A percentile compares a stretch with the other conserved stretches of the same genome.
Conservation (phyloP, 2,113 vertebrate species). For the Blennius ocellaris region DNA sequence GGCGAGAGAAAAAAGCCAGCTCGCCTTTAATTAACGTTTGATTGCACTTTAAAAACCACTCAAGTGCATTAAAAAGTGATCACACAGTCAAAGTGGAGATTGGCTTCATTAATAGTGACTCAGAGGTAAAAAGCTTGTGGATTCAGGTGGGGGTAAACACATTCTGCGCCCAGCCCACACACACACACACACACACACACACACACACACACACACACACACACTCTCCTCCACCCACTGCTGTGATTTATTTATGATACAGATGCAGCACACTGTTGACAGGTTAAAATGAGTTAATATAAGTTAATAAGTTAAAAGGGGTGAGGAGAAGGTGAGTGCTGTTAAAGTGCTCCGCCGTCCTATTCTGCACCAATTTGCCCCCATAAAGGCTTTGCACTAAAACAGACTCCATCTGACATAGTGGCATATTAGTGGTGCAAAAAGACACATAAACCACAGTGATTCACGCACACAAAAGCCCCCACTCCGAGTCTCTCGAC, state of each 20-base stretch:
- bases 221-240: too few relatives aligned
- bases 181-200: background rate
- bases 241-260: constrained; percentile 69
- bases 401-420: constrained; percentile 74
- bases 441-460: constrained; percentile 82
- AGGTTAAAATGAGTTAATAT: constrained; percentile 79
- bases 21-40: constrained; percentile 78
- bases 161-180: constrained; percentile 26
- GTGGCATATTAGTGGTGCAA: constrained; percentile 80
- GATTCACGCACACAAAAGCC: constrained; percentile 81
- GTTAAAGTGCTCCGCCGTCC: constrained; percentile 78
- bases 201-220: too few relatives aligned
- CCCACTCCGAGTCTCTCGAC: constrained; percentile 67
- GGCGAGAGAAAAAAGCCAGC: constrained; percentile 17
- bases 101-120: constrained; percentile 67
- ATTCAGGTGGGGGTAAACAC: constrained; percentile 66
- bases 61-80: constrained; percentile 79
- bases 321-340: constrained; percentile 77
- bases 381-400: constrained; percentile 79
- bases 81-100: constrained; percentile 67
- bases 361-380: constrained; percentile 79
- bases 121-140: constrained; percentile 59
- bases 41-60: constrained; percentile 81
- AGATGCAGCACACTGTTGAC: constrained; percentile 63
- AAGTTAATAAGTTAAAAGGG: constrained; percentile 84